phyloP scores from a whole-genome alignment of 2,797 vertebrate species.

The Dallia pectoralis region DNA sequence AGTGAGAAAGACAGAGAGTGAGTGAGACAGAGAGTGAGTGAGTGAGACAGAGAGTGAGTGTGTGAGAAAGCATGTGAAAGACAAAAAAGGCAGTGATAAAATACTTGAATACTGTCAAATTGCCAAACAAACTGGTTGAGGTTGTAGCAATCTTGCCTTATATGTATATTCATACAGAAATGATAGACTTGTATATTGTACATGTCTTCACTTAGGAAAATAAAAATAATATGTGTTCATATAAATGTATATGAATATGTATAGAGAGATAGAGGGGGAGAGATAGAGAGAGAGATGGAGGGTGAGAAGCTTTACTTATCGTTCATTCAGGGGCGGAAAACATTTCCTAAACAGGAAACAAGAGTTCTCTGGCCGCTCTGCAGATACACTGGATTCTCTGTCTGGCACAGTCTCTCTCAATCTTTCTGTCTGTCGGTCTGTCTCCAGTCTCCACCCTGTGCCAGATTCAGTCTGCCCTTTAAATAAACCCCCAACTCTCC shows the following conservation, averaged over 20 bases:
- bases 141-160: too few species aligned
- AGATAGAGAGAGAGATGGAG: conserved; percentile 26
- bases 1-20: neutral
- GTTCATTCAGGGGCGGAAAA: too few species aligned
- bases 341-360: neutral
- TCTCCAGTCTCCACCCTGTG: conserved; percentile 4
- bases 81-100: neutral
- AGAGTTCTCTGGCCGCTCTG: neutral
- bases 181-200: too few species aligned
- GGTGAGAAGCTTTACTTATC: neutral
- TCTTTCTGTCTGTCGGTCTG: neutral
- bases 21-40: conserved; percentile 14
- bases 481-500: conserved; percentile 9
- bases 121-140: too few species aligned
- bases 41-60: neutral
- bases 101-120: too few species aligned
- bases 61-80: neutral
- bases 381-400: neutral
- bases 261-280: too few species aligned
- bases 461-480: conserved; percentile 10
- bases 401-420: neutral
- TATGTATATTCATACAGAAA: too few species aligned
- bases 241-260: too few species aligned
- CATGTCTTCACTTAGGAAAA: too few species aligned
- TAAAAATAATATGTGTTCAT: too few species aligned